These are phyloP conservation scores for Thripadectes ignobilis DNA, from an alignment of 2,797 vertebrate species.

Conservation along the genomic window DNA sequence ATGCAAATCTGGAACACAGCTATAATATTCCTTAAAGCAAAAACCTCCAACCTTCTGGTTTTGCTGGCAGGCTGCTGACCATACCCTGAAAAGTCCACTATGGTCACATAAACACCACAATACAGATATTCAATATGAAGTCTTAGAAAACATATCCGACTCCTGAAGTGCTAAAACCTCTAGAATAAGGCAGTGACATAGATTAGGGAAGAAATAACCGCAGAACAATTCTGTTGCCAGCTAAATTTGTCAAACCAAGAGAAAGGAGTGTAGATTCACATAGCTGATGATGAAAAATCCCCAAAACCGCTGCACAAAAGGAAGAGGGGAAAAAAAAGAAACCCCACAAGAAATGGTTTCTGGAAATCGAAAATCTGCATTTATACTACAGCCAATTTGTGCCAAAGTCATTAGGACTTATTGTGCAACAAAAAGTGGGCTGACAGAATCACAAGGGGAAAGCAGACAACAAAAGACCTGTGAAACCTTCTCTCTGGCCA, in stretches of 20 bases:
- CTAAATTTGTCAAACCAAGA: background rate
- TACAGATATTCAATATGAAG: too few species aligned
- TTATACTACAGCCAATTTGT: background rate
- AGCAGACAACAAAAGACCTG: background rate
- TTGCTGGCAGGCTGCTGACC: background rate
- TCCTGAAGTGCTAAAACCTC: background rate
- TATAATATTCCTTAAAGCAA: background rate
- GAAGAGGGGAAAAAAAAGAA: background rate
- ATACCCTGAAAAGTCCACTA: background rate
- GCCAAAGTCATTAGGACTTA: background rate
- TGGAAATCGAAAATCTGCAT: background rate
- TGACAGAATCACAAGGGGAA: background rate
- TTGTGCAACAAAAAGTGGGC: background rate
- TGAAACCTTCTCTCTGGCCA: background rate
- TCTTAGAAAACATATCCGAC: background rate
- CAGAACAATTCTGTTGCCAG: background rate
- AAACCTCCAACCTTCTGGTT: background rate
- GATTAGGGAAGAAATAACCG: background rate
- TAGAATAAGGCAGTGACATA: background rate
- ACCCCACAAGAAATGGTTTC: background rate
- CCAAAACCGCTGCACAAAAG: background rate
- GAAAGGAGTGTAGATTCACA: background rate
- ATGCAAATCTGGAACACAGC: fast-evolving
- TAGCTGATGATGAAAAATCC: background rate
- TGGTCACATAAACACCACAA: background rate